phyloP scores from a whole-genome alignment of 2,797 vertebrate species.

The Pagetopsis macropterus region DNA sequence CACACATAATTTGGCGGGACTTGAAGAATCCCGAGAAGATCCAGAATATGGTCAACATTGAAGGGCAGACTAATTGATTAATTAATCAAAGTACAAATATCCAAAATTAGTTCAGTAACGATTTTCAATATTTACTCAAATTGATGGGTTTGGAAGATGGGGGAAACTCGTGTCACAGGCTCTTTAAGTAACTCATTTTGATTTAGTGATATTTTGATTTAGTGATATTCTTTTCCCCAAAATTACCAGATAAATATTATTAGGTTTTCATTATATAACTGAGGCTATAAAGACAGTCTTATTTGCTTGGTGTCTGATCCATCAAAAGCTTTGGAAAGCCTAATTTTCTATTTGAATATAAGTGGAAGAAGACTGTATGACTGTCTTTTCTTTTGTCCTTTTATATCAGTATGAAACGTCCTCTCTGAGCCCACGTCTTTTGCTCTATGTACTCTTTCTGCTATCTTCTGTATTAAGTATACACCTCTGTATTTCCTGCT shows the following conservation, averaged over 20 bases:
- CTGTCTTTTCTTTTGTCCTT: too few species aligned
- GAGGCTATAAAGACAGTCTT: background rate
- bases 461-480: slow-evolving; percentile 53
- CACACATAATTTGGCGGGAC: too few species aligned
- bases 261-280: background rate
- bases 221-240: background rate
- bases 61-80: too few species aligned
- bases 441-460: slow-evolving; percentile 41
- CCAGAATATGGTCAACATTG: too few species aligned
- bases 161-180: too few species aligned
- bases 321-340: slow-evolving; percentile 1
- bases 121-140: too few species aligned
- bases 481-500: slow-evolving; percentile 85
- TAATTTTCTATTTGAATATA: slow-evolving; percentile 7
- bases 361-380: background rate
- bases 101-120: too few species aligned
- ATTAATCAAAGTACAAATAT: too few species aligned
- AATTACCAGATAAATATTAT: background rate
- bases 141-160: too few species aligned
- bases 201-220: background rate
- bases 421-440: background rate
- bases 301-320: background rate
- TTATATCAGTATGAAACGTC: background rate
- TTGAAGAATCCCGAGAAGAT: too few species aligned
- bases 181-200: background rate